Percentiles rank a stretch among this genome's conserved stretches.
Conservation (phyloP, 2,113 vertebrate genomes). For the Galbula dea region DNA sequence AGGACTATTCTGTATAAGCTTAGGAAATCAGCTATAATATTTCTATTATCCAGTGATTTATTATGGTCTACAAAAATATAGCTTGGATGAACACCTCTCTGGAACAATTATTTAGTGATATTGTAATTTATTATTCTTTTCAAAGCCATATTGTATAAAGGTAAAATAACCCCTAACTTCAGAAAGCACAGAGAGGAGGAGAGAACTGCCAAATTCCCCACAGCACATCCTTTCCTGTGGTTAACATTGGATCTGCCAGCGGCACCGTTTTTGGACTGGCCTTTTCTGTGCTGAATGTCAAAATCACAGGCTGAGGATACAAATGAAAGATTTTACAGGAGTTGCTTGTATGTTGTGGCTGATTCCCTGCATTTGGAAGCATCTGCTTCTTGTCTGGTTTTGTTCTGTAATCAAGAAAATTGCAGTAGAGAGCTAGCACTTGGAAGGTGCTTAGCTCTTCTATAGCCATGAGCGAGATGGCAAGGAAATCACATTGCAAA, state of each 20-base stretch:
- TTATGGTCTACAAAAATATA: conserved; percentile 51
- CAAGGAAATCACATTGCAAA: conserved; percentile 19
- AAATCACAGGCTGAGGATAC: conserved; percentile 47
- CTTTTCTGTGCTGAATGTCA: conserved; percentile 13
- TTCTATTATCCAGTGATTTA: conserved; percentile 62
- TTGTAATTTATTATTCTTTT: conserved; percentile 65
- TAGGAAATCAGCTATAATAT: conserved; percentile 27
- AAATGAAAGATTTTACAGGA: conserved; percentile 64
- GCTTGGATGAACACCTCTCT: conserved; percentile 58
- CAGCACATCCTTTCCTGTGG: conserved; percentile 66
- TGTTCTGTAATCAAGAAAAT: conserved; percentile 67
- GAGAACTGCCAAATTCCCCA: conserved; percentile 56
- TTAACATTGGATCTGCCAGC: conserved; percentile 40
- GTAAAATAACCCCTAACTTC: conserved; percentile 62
- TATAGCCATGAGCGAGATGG: conserved; percentile 50
- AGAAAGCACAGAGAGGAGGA: conserved; percentile 31
- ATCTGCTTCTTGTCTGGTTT: conserved; percentile 64
- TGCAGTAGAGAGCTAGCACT: conserved; percentile 38
- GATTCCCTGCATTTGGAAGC: conserved; percentile 53
- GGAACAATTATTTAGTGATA: conserved; percentile 61
- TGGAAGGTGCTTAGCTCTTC: conserved; percentile 35
- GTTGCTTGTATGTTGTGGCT: conserved; percentile 63
- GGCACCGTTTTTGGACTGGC: conserved; percentile 46
- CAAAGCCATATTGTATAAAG: conserved; percentile 45
- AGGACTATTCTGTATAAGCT: conserved; percentile 13